Evolutionary conservation across 1,140 invertebrate species (phyloP).

Genomic region (Branchinecta lynchi): DNA sequence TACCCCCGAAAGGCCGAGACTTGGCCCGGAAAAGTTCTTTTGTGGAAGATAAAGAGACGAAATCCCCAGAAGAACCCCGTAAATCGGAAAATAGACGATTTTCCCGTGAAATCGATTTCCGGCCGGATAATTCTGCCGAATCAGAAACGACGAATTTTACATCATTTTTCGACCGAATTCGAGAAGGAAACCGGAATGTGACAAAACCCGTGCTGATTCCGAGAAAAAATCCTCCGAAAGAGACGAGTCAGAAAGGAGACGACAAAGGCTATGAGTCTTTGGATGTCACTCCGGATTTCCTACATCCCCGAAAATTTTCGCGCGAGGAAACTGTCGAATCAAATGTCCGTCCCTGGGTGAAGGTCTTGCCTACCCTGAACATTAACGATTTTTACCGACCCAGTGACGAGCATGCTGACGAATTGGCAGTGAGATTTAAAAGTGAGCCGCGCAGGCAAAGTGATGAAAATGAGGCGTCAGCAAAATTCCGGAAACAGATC

Average conservation of each 20-base stretch:
- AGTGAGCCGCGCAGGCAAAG: no score
- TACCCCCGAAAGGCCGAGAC: neutral
- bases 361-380: neutral
- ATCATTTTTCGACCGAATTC: slow-evolving; percentile 4
- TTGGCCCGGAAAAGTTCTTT: neutral
- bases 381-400: neutral
- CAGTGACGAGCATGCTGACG: no score
- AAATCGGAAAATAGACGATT: neutral
- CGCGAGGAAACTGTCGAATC: neutral
- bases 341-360: neutral
- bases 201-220: neutral
- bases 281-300: slow-evolving; percentile 14
- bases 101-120: neutral
- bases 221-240: neutral
- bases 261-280: slow-evolving; percentile 20
- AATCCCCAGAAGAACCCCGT: neutral
- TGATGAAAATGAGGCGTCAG: neutral
- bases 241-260: neutral
- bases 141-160: neutral
- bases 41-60: neutral
- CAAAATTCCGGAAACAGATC: neutral
- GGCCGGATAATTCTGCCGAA: neutral
- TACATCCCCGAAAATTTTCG: neutral
- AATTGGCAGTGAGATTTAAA: no score
- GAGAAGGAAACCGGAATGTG: neutral